These are phyloP conservation scores for Drosophila aldrichi DNA, from an alignment of 2,888 invertebrate species.

Conservation along the genomic window DNA sequence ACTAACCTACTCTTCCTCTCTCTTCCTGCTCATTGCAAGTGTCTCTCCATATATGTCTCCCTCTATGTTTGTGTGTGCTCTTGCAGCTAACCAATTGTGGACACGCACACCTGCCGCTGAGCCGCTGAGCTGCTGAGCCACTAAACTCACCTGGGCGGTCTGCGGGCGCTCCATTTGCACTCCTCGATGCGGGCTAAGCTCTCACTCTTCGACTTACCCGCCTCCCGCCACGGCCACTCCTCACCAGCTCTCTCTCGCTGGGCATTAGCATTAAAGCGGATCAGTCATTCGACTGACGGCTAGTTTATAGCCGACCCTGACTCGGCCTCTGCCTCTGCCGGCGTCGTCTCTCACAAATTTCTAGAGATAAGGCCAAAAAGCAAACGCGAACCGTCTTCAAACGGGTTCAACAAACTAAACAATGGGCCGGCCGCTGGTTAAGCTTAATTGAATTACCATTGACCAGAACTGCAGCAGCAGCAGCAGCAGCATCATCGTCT, in stretches of 20 bases:
- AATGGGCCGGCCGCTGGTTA: conserved; percentile 54
- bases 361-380: conserved; percentile 40
- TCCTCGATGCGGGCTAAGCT: conserved; percentile 66
- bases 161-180: conserved; percentile 74
- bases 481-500: not conserved
- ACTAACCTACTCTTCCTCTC: conserved; percentile 21
- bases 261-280: conserved; percentile 73
- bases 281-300: conserved; percentile 55
- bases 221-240: conserved; percentile 3
- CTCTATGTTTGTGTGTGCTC: not conserved
- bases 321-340: not conserved
- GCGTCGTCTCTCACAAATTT: conserved; percentile 35
- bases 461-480: conserved; percentile 30
- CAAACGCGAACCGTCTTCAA: conserved; percentile 3
- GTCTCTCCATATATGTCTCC: not conserved
- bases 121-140: conserved; percentile 56
- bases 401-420: conserved; percentile 72
- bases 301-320: conserved; percentile 30
- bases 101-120: conserved; percentile 49
- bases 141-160: conserved; percentile 74
- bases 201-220: not conserved
- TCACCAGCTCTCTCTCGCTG: not conserved
- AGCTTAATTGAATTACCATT: conserved; percentile 71
- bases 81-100: conserved; percentile 32
- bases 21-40: not conserved